Evolutionary conservation across 2,113 vertebrate genomes (phyloP).

Genomic region (Sinocyclocheilus maitianheensis): DNA sequence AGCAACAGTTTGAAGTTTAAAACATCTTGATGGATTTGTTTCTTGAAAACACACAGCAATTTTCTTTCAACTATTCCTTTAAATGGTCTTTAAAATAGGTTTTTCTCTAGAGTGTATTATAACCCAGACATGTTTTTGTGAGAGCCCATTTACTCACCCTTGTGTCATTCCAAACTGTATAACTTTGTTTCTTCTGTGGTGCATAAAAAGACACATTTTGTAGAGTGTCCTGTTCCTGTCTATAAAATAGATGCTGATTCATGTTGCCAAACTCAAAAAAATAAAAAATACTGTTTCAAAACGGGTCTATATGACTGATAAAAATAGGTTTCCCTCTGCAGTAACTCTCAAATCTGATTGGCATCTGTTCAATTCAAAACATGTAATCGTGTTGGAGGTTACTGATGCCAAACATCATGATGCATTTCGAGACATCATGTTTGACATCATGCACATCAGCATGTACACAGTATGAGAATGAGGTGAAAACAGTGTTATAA

Average conservation of each 20-base stretch:
- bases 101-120: not conserved
- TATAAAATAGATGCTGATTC: not conserved
- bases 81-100: not conserved
- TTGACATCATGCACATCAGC: too few relatives aligned
- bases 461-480: too few relatives aligned
- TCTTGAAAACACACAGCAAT: too few relatives aligned
- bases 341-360: too few relatives aligned
- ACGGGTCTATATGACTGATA: not conserved
- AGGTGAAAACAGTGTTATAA: too few relatives aligned
- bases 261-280: not conserved
- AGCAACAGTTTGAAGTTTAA: too few relatives aligned
- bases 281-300: not conserved
- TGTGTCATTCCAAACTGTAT: not conserved
- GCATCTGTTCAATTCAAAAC: too few relatives aligned
- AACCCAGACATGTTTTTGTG: not conserved
- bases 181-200: not conserved
- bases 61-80: not conserved
- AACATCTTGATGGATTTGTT: too few relatives aligned
- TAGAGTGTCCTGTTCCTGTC: not conserved
- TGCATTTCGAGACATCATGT: too few relatives aligned
- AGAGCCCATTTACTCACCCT: not conserved
- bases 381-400: too few relatives aligned
- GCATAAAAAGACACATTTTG: not conserved
- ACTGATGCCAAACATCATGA: too few relatives aligned
- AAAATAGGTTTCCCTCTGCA: not conserved